Evolutionary conservation across 1,140 invertebrate genomes (phyloP).

Genomic region (Patella vulgata): DNA sequence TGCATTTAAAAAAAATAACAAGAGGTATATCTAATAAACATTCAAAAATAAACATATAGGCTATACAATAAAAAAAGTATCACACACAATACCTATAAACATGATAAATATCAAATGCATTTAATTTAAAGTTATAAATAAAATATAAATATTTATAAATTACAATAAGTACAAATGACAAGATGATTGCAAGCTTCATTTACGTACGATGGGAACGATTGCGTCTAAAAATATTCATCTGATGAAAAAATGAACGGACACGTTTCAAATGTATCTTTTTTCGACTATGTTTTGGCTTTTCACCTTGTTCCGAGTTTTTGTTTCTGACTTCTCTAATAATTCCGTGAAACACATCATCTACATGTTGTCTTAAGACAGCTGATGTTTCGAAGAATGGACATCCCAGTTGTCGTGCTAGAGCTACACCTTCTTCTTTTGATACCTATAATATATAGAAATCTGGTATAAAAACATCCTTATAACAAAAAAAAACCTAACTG

Average conservation of each 20-base stretch:
- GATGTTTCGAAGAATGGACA: constrained; percentile 63
- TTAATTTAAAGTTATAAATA: too few relatives aligned
- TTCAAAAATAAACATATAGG: too few relatives aligned
- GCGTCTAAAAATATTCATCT: constrained; percentile 29
- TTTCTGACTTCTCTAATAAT: constrained; percentile 64
- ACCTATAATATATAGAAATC: constrained; percentile 69
- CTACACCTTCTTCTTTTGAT: constrained; percentile 77
- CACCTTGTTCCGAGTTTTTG: constrained; percentile 48
- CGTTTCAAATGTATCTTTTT: constrained; percentile 26
- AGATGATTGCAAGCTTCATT: neutral
- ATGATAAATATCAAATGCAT: too few relatives aligned
- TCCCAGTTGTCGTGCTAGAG: constrained; percentile 51
- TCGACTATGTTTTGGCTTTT: constrained; percentile 26
- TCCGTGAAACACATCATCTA: constrained; percentile 66
- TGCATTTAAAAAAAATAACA: too few relatives aligned
- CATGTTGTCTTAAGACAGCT: constrained; percentile 55
- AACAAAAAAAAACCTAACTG: too few relatives aligned
- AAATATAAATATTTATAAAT: too few relatives aligned
- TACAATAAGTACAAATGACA: too few relatives aligned
- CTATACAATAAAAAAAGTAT: too few relatives aligned
- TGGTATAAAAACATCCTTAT: too few relatives aligned
- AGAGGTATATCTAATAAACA: too few relatives aligned
- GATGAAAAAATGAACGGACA: constrained; percentile 27
- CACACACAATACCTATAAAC: too few relatives aligned
- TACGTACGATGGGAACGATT: constrained; percentile 7